A percentile compares a stretch with the other conserved stretches of the same genome.
Evolutionary conservation across 2,888 invertebrate species (phyloP).

Genomic region (Rhagonycha lutea): DNA sequence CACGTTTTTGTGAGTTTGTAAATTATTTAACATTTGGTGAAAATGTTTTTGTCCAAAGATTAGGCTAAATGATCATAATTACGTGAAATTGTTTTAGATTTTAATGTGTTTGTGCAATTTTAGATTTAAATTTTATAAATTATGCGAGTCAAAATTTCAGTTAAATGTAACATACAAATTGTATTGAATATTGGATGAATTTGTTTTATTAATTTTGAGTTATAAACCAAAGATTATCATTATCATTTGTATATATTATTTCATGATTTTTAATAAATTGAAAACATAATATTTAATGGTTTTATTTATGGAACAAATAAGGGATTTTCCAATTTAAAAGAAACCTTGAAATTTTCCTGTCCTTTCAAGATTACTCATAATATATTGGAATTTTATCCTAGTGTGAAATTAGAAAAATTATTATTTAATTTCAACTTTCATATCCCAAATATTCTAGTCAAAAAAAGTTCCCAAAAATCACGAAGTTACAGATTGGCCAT

Average conservation of each 20-base stretch:
- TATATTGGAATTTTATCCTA: too few relatives aligned
- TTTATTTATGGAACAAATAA: not conserved
- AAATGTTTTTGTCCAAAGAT: constrained; percentile 26
- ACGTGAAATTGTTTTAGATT: not conserved
- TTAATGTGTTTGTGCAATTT: constrained; percentile 2
- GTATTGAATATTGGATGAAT: not conserved
- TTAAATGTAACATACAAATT: not conserved
- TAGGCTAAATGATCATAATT: constrained; percentile 4
- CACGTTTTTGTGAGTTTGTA: constrained; percentile 1
- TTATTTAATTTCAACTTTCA: too few relatives aligned
- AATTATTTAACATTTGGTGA: constrained; percentile 5
- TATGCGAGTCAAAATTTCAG: not conserved
- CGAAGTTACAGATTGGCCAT: too few relatives aligned
- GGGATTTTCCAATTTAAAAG: not conserved
- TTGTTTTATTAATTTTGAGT: not conserved
- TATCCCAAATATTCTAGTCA: too few relatives aligned
- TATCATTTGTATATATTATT: not conserved
- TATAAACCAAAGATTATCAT: not conserved
- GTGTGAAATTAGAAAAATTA: too few relatives aligned
- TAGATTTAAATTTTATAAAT: not conserved
- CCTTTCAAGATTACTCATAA: not conserved
- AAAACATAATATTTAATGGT: not conserved
- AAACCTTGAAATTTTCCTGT: not conserved
- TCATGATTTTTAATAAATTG: not conserved
- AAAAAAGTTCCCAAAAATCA: too few relatives aligned